Conservation (phyloP, 2,797 vertebrate species). For the Pangasius larnaudii region DNA sequence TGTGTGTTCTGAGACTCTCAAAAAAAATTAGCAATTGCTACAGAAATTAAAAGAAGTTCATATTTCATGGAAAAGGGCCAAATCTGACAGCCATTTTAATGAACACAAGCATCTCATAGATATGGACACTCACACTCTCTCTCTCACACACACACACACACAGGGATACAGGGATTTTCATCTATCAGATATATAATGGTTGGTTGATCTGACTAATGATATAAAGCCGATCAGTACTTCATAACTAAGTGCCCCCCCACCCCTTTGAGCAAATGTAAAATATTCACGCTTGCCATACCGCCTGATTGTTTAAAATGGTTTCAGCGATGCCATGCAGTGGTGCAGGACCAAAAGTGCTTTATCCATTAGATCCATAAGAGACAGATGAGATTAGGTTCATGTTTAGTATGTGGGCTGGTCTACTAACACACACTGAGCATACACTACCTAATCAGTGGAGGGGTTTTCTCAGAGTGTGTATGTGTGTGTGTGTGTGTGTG, state of each 20-base stretch:
- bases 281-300: not conserved
- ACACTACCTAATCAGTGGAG: not conserved
- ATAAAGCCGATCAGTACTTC: not conserved
- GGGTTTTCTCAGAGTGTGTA: not conserved
- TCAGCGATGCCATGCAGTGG: not conserved
- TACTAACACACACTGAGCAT: not conserved
- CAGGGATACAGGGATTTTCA: not conserved
- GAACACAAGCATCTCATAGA: not conserved
- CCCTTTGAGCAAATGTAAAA: not conserved
- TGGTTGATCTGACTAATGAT: slow-evolving; percentile 11
- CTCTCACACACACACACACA: not conserved
- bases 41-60: not conserved
- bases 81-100: not conserved
- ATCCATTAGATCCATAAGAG: not conserved
- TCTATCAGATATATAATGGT: not conserved
- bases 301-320: not conserved
- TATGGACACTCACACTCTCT: not conserved
- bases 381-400: not conserved
- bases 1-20: not conserved
- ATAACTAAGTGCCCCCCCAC: not conserved
- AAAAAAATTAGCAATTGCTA: not conserved
- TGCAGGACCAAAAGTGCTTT: not conserved
- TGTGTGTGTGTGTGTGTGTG: not conserved
- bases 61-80: not conserved
- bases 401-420: not conserved